Conservation (phyloP, 1,140 invertebrate genomes). For the Thrips palmi region DNA sequence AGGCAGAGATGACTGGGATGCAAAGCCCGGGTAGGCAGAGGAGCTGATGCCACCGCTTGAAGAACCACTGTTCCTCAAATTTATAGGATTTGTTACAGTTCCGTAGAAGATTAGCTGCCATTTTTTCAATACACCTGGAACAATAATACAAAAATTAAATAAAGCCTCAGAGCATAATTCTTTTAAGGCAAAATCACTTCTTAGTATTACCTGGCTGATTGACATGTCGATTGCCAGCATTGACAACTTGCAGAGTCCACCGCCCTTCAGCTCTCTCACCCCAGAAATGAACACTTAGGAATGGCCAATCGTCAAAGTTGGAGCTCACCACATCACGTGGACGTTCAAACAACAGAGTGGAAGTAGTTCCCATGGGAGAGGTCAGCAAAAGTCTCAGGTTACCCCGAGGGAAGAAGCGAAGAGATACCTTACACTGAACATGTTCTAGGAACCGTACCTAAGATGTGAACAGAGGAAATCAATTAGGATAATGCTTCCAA, state of each 20-base stretch:
- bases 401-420: conserved; percentile 75
- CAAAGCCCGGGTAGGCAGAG: too few species aligned
- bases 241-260: conserved; percentile 86
- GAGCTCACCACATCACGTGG: conserved; percentile 79
- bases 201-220: conserved; percentile 57
- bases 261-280: conserved; percentile 79
- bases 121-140: conserved; percentile 56
- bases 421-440: conserved; percentile 75
- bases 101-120: conserved; percentile 90
- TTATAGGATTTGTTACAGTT: conserved; percentile 64
- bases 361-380: conserved; percentile 77
- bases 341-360: conserved; percentile 71
- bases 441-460: conserved; percentile 82
- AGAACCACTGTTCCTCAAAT: too few species aligned
- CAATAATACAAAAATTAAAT: conserved; percentile 5
- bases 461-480: too few species aligned
- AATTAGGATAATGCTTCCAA: too few species aligned
- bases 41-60: too few species aligned
- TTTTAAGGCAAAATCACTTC: too few species aligned
- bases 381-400: conserved; percentile 68
- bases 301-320: conserved; percentile 95
- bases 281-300: conserved; percentile 94
- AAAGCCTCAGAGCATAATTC: too few species aligned
- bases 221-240: conserved; percentile 65
- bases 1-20: too few species aligned